A percentile compares a stretch with the other conserved stretches of the same genome.
phyloP scores from a whole-genome alignment of 2,888 invertebrate genomes.

The Drosophila cracens region DNA sequence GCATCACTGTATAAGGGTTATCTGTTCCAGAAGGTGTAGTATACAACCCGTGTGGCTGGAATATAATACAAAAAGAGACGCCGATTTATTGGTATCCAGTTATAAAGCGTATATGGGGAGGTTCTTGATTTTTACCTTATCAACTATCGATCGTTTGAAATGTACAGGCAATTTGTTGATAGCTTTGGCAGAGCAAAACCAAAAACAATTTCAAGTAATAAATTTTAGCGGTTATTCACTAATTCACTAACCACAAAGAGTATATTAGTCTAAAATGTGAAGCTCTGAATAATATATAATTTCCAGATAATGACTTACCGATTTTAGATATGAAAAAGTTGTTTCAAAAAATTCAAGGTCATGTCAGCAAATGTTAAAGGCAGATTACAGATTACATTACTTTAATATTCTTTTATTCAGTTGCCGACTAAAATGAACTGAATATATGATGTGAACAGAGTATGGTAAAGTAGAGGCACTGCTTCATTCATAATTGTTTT shows the following conservation, averaged over 20 bases:
- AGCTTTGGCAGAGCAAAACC: conserved; percentile 17
- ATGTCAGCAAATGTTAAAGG: neutral
- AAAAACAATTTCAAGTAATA: neutral
- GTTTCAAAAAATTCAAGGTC: neutral
- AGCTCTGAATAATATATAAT: neutral
- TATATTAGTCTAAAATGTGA: neutral
- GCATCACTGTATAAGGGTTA: neutral
- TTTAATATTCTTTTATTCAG: neutral
- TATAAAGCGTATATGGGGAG: neutral
- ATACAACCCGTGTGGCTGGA: neutral
- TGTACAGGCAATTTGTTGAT: conserved; percentile 8
- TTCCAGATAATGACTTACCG: neutral
- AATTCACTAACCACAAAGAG: too few species aligned
- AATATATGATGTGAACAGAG: neutral
- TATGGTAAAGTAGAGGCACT: neutral
- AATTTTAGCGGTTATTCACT: neutral
- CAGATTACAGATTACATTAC: neutral
- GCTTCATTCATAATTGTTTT: neutral
- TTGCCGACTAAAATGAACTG: neutral
- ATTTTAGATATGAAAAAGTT: neutral
- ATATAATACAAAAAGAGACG: neutral
- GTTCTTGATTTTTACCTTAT: neutral
- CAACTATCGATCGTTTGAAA: neutral
- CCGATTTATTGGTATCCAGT: neutral
- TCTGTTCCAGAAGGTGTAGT: neutral